These are phyloP conservation scores for Xerus inauris DNA, from an alignment of 2,113 vertebrate genomes.

Conservation along the genomic window DNA sequence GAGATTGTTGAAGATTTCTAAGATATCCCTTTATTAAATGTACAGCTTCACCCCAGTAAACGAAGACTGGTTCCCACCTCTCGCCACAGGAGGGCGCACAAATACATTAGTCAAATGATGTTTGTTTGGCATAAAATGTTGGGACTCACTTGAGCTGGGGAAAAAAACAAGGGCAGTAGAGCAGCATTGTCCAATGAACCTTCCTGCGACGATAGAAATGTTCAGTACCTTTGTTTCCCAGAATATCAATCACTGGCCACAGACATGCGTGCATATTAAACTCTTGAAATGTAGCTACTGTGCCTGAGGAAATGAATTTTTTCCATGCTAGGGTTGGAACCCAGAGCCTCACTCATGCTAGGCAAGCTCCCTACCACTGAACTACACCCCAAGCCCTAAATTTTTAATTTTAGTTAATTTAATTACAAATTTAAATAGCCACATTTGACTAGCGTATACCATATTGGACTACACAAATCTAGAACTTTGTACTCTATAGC, in stretches of 20 bases:
- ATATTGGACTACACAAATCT: neutral
- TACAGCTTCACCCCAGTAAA: neutral
- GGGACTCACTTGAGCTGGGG: neutral
- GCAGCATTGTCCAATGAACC: neutral
- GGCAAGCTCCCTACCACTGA: too few relatives aligned
- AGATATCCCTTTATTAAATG: neutral
- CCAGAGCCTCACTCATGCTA: too few relatives aligned
- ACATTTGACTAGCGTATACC: neutral
- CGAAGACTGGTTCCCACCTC: neutral
- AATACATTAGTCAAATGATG: conserved; percentile 42
- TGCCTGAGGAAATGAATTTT: neutral
- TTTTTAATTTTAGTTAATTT: neutral
- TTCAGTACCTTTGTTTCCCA: neutral
- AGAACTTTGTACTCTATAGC: neutral
- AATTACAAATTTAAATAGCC: conserved; percentile 38
- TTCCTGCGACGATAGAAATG: neutral
- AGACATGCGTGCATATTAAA: neutral
- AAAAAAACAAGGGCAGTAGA: neutral
- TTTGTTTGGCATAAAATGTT: neutral
- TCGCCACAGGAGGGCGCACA: conserved; percentile 72
- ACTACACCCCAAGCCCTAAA: too few relatives aligned
- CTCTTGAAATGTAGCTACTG: neutral
- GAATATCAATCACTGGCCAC: neutral
- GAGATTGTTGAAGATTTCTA: neutral
- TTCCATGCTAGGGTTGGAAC: too few relatives aligned